phyloP scores from a whole-genome alignment of 2,797 vertebrate species.

The Eurystomus glaucurus region DNA sequence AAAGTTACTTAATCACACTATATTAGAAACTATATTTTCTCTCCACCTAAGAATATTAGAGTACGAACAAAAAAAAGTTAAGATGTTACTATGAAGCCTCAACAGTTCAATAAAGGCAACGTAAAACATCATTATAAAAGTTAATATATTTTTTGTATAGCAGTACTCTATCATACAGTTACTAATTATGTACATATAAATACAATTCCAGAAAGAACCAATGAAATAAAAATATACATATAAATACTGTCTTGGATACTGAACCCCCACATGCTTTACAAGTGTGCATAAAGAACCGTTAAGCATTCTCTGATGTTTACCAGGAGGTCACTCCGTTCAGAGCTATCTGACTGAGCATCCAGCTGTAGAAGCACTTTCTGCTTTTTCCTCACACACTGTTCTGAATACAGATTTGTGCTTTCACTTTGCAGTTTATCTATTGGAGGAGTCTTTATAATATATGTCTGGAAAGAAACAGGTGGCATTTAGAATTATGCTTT shows the following conservation, averaged over 20 bases:
- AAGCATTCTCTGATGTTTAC: conserved; percentile 78
- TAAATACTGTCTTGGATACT: not conserved
- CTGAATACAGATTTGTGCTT: conserved; percentile 36
- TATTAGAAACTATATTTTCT: not conserved
- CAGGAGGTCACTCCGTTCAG: conserved; percentile 90
- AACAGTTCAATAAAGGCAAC: not conserved
- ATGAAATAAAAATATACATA: not conserved
- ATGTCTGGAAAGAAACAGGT: conserved; percentile 83
- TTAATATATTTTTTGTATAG: not conserved
- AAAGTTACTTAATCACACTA: not conserved
- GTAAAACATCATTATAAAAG: not conserved
- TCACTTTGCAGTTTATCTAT: conserved; percentile 71
- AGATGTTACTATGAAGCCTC: not conserved
- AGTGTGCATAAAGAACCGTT: not conserved
- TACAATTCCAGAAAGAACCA: not conserved
- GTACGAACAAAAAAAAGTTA: not conserved
- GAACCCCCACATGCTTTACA: not conserved
- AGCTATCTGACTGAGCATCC: conserved; percentile 92
- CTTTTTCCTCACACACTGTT: conserved; percentile 79
- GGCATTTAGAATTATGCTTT: not conserved
- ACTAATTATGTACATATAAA: not conserved
- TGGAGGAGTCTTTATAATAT: conserved; percentile 91
- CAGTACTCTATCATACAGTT: not conserved
- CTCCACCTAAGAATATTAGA: not conserved
- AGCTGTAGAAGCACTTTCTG: conserved; percentile 85